phyloP scores from a whole-genome alignment of 2,797 vertebrate species.

The Cirrhinus mrigala region DNA sequence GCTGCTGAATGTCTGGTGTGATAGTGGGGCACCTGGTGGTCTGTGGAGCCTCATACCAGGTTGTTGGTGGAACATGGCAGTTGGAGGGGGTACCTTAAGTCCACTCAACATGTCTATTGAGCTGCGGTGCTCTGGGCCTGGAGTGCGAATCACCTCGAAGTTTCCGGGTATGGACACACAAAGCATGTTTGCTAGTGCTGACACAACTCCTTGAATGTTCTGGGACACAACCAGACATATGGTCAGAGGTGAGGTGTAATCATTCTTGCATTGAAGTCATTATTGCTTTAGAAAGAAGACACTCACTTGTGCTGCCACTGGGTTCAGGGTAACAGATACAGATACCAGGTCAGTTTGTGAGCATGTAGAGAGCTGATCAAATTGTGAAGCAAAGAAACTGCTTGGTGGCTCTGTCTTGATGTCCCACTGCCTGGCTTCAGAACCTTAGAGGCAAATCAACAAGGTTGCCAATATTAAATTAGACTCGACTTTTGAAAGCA shows the following conservation, averaged over 20 bases:
- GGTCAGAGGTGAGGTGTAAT: not conserved
- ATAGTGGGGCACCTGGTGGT: slow-evolving; percentile 70
- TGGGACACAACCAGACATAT: slow-evolving; percentile 63
- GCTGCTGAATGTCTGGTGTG: slow-evolving; percentile 57
- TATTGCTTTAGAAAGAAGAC: not conserved
- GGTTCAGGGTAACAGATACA: slow-evolving; percentile 92
- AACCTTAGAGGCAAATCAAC: slow-evolving; percentile 73
- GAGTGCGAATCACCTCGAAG: slow-evolving; percentile 82
- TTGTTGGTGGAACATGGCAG: slow-evolving; percentile 73
- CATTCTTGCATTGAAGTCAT: not conserved
- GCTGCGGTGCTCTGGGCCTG: slow-evolving; percentile 69
- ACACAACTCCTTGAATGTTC: slow-evolving; percentile 91
- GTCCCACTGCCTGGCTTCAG: slow-evolving; percentile 86
- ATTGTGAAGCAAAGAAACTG: slow-evolving; percentile 81
- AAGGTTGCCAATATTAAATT: not conserved
- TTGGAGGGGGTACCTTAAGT: slow-evolving; percentile 73
- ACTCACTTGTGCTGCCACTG: slow-evolving; percentile 90
- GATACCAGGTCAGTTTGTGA: slow-evolving; percentile 91
- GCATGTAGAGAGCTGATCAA: slow-evolving; percentile 82
- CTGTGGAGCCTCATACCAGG: slow-evolving; percentile 70
- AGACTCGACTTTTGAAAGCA: not conserved
- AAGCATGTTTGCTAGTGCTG: slow-evolving; percentile 89
- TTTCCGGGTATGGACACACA: slow-evolving; percentile 84
- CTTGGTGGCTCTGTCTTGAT: slow-evolving; percentile 86
- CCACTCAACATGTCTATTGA: slow-evolving; percentile 73